phyloP scores from a whole-genome alignment of 2,797 vertebrate genomes.

The Margarornis squamiger region DNA sequence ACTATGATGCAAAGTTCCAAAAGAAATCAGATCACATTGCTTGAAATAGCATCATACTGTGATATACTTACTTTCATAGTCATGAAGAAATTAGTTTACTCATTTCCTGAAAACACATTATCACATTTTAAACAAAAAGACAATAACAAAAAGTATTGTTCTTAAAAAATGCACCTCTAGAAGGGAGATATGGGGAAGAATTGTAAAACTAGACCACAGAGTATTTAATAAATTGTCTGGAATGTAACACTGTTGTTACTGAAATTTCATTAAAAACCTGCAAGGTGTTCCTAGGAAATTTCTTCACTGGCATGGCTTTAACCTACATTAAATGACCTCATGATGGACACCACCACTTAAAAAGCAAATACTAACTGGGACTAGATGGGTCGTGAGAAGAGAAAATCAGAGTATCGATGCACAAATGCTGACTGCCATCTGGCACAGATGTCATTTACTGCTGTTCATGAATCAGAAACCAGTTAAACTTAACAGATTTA shows the following conservation, averaged over 20 bases:
- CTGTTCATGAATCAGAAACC: conserved; percentile 62
- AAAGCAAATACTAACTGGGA: not conserved
- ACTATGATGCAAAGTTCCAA: not conserved
- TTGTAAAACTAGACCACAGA: not conserved
- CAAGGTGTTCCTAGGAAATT: not conserved
- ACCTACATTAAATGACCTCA: not conserved
- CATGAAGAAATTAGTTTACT: not conserved
- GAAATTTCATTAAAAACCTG: not conserved
- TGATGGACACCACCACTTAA: not conserved
- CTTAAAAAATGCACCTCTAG: not conserved
- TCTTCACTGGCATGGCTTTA: not conserved
- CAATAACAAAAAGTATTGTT: not conserved
- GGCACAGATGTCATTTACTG: conserved; percentile 67
- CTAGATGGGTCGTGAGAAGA: not conserved
- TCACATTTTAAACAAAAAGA: not conserved
- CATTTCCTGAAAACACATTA: not conserved
- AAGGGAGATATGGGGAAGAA: not conserved
- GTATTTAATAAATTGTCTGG: not conserved
- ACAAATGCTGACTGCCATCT: conserved; percentile 59
- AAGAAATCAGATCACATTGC: not conserved
- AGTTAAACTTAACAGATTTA: conserved; percentile 61
- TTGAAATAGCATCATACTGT: not conserved
- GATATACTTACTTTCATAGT: not conserved
- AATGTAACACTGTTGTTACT: not conserved
- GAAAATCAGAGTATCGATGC: not conserved